A percentile compares a stretch with the other conserved stretches of the same genome.
Conservation (phyloP, 2,113 vertebrate species). For the Neodontobutis hainanensis region DNA sequence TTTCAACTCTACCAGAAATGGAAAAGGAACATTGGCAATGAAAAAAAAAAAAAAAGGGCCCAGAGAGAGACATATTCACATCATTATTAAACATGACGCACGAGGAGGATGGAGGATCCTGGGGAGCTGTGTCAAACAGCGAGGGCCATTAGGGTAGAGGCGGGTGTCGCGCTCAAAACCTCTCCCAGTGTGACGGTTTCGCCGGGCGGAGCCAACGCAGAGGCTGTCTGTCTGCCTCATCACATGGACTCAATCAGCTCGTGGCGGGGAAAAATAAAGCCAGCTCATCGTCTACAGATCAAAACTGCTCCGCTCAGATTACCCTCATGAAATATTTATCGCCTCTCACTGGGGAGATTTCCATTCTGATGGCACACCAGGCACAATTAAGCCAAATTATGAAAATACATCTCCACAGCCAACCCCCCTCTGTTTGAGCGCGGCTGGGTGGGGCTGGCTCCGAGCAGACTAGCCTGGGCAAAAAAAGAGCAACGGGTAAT, state of each 20-base stretch:
- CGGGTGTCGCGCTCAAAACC: conserved; percentile 57
- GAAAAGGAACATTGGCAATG: conserved; percentile 21
- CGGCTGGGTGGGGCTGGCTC: conserved; percentile 34
- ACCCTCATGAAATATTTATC: conserved; percentile 77
- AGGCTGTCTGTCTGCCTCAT: conserved; percentile 57
- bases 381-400: conserved; percentile 78
- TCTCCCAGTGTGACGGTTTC: conserved; percentile 42
- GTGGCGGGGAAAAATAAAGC: conserved; percentile 53
- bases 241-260: conserved; percentile 65
- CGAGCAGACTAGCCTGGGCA: conserved; percentile 17
- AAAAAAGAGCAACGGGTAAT: conserved; percentile 16
- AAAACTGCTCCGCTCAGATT: conserved; percentile 70
- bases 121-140: conserved; percentile 63
- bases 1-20: conserved; percentile 29
- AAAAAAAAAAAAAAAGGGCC: conserved; percentile 9
- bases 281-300: conserved; percentile 67
- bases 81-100: conserved; percentile 71
- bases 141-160: conserved; percentile 62
- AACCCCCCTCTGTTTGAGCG: conserved; percentile 46
- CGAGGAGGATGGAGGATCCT: conserved; percentile 39
- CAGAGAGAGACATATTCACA: conserved; percentile 53
- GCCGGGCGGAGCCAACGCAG: conserved; percentile 38
- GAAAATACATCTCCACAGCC: conserved; percentile 71
- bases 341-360: conserved; percentile 65
- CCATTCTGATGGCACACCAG: conserved; percentile 72